phyloP scores from a whole-genome alignment of 2,797 vertebrate genomes.

The Eremophila alpestris region DNA sequence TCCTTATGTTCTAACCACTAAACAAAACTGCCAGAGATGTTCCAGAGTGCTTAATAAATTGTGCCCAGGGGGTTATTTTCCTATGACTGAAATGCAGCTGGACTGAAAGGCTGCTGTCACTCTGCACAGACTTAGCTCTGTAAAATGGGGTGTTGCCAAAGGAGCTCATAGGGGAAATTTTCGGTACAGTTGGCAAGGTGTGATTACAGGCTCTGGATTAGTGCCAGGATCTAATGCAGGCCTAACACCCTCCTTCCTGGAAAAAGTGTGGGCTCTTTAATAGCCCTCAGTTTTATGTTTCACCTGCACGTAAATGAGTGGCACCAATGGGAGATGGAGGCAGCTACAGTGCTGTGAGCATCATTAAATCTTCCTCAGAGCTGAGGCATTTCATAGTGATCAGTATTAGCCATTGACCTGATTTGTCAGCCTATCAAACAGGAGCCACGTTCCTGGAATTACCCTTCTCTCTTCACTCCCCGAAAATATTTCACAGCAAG shows the following conservation, averaged over 20 bases:
- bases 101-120: slow-evolving; percentile 65
- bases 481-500: accelerated
- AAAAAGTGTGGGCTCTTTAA: slow-evolving; percentile 64
- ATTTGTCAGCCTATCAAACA: slow-evolving; percentile 13
- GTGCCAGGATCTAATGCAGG: slow-evolving; percentile 61
- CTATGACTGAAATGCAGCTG: slow-evolving; percentile 66
- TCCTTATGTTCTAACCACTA: slow-evolving; percentile 16
- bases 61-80: slow-evolving; percentile 41
- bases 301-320: slow-evolving; percentile 64
- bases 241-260: slow-evolving; percentile 67
- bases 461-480: not conserved
- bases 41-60: slow-evolving; percentile 52
- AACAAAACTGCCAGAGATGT: slow-evolving; percentile 48
- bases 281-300: slow-evolving; percentile 60
- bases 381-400: slow-evolving; percentile 15
- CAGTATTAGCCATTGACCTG: slow-evolving; percentile 52
- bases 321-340: slow-evolving; percentile 51
- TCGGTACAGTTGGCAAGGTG: slow-evolving; percentile 67
- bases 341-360: slow-evolving; percentile 18
- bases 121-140: slow-evolving; percentile 51
- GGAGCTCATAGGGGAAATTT: slow-evolving; percentile 64
- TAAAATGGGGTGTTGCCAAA: slow-evolving; percentile 62
- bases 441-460: not conserved
- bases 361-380: slow-evolving; percentile 53
- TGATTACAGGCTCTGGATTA: slow-evolving; percentile 59